Conservation (phyloP, 30 jellyfish, hydroid and myxozoan genomes). For the Turritopsis rubra region DNA sequence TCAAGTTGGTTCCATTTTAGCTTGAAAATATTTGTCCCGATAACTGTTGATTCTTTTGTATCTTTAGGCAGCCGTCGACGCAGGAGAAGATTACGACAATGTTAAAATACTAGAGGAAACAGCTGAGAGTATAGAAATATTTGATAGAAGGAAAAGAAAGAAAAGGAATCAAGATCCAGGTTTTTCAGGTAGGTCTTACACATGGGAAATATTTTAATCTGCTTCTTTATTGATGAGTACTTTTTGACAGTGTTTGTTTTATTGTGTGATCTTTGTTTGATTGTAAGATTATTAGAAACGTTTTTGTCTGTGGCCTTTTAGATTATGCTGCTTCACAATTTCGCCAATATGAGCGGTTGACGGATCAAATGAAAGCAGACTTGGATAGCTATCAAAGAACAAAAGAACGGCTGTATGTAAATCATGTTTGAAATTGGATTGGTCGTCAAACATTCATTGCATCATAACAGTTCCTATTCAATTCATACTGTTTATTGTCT, state of each 20-base stretch:
- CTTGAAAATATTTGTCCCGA: too few relatives aligned
- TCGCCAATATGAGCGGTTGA: constrained; percentile 73
- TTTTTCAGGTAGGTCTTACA: constrained; percentile 64
- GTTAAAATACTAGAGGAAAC: constrained; percentile 63
- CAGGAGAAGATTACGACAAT: constrained; percentile 89
- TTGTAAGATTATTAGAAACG: neutral
- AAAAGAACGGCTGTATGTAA: constrained; percentile 61
- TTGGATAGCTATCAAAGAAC: constrained; percentile 53
- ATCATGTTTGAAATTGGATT: too few relatives aligned
- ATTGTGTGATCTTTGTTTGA: neutral
- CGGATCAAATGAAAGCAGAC: constrained; percentile 78
- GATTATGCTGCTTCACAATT: constrained; percentile 93
- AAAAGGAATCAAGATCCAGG: constrained; percentile 87
- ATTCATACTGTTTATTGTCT: too few relatives aligned
- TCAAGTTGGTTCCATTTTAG: too few relatives aligned
- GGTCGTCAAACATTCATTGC: neutral
- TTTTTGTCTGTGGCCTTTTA: constrained; percentile 8
- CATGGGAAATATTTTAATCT: neutral
- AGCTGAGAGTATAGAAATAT: constrained; percentile 67
- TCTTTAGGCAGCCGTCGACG: constrained; percentile 60
- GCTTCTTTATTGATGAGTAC: neutral
- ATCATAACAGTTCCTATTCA: too few relatives aligned
- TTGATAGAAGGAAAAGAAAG: constrained; percentile 63
- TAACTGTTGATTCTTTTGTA: too few relatives aligned
- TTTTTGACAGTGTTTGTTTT: neutral